A percentile compares a stretch with the other conserved stretches of the same genome.
Evolutionary conservation across 30 jellyfish, hydroid and myxozoan species (phyloP).

Genomic region (Aurelia sp.): DNA sequence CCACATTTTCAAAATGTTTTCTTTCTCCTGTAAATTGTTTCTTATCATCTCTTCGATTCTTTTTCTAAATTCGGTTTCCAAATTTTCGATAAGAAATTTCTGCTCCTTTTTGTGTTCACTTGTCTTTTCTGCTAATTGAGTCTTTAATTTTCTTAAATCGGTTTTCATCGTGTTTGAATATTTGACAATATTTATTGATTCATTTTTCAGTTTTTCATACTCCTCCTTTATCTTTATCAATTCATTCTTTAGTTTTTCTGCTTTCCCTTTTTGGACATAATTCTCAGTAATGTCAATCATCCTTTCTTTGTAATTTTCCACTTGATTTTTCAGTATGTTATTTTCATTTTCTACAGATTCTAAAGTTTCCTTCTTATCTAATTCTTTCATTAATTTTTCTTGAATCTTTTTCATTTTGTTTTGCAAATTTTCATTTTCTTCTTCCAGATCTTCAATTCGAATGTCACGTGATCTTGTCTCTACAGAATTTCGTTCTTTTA

Average conservation of each 20-base stretch:
- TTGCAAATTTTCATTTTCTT: conserved; percentile 15
- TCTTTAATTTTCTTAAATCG: conserved; percentile 36
- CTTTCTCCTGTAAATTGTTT: conserved; percentile 66
- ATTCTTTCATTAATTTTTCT: conserved; percentile 22
- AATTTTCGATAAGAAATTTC: conserved; percentile 59
- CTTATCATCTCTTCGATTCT: conserved; percentile 64
- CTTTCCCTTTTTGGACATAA: conserved; percentile 31
- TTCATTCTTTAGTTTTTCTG: conserved; percentile 20
- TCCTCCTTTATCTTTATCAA: conserved; percentile 19
- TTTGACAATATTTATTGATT: conserved; percentile 30
- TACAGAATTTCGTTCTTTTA: conserved; percentile 4
- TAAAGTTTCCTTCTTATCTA: neutral
- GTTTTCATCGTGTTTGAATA: conserved; percentile 30
- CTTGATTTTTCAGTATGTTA: neutral
- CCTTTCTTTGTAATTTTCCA: conserved; percentile 15
- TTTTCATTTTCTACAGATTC: neutral
- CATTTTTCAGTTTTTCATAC: conserved; percentile 35
- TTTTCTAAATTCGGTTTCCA: conserved; percentile 70
- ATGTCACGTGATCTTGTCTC: conserved; percentile 24
- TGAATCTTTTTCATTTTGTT: conserved; percentile 5
- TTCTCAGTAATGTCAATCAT: conserved; percentile 7
- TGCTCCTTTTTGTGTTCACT: conserved; percentile 63
- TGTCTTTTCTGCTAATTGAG: conserved; percentile 32
- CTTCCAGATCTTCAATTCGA: conserved; percentile 26
- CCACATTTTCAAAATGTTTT: conserved; percentile 63